Evolutionary conservation across 30 jellyfish, hydroid and myxozoan genomes (phyloP), one percentile per base, ranked within the genome.

Genomic region (Cassiopea andromeda): DNA sequence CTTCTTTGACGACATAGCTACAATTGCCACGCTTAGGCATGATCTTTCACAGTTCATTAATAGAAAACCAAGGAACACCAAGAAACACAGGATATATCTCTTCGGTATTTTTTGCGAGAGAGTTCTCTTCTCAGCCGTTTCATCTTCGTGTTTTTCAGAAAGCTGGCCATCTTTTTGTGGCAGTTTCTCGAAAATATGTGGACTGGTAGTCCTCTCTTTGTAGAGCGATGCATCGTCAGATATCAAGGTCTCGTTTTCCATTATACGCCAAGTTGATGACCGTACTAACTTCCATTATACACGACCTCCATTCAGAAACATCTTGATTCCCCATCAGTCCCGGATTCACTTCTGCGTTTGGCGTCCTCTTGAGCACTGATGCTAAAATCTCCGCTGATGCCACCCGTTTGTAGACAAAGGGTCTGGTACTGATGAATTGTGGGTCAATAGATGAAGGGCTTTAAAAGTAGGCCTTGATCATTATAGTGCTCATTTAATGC

Each of bases 41-140:
- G 99, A 96, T 70, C 99, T 91, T 81, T 96, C 98, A 81, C 99
- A 85, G 97, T 96, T 96, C 99, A 96, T 96, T 15, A 91, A 60
- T 78, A 96, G 59, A 84, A 92, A 96, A 7, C 97, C 98, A 60
- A 82, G 54, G 70, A 92, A 96, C 45, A 96, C 90, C 77, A 96
- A 59, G 48, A 88, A 86, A 74, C 98, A 92, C 57, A 96, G 50
- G 59, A 92, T 85, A 69, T 96, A 96, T 75, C 99, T 84, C 70
- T 92, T 89, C 16, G 99, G 99, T 27, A 96, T 96, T 44, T 27
- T 27, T 27, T 73, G 61, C 2, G 78, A 76, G 38, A 77, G 64
- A 13, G 70, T 2, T 84, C 78, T 59, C 68, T 58, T 69, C 46
- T 60, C 60, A 8, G 46, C 46, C 68, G 15, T 13, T 59, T 60